A percentile compares a stretch with the other conserved stretches of the same genome.
Evolutionary conservation across 1,140 invertebrate species (phyloP).

Genomic region (Trachymyrmex cornetzi): DNA sequence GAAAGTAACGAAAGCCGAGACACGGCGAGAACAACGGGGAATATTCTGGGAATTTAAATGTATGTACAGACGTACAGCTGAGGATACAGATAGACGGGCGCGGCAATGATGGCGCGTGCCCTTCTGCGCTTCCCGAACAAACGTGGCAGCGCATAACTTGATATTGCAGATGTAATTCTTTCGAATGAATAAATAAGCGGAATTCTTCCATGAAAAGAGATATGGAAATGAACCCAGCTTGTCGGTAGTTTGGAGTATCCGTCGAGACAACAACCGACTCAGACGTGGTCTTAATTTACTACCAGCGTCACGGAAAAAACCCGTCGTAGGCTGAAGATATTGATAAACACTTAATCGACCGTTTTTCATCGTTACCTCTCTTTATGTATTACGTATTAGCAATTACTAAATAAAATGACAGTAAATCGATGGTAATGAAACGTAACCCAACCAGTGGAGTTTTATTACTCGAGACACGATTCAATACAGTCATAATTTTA

Average conservation of each 20-base stretch:
- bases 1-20: constrained; percentile 10
- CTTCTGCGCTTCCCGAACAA: constrained; percentile 16
- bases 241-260: neutral
- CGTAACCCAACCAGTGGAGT: neutral
- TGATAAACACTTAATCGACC: constrained; percentile 39
- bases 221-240: constrained; percentile 51
- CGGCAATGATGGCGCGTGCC: neutral
- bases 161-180: constrained; percentile 37
- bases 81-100: constrained; percentile 5
- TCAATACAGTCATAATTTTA: neutral
- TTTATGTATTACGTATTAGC: constrained; percentile 2
- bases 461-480: neutral
- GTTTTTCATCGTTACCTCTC: neutral
- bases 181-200: constrained; percentile 48
- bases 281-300: constrained; percentile 39
- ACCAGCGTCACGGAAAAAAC: neutral
- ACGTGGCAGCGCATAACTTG: constrained; percentile 28
- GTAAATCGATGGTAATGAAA: constrained; percentile 15
- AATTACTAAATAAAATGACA: neutral
- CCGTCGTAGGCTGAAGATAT: neutral
- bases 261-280: neutral
- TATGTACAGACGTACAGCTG: neutral
- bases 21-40: neutral
- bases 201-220: constrained; percentile 10
- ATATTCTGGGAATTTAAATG: constrained; percentile 38